Percentiles rank a stretch among this genome's conserved stretches.
Evolutionary conservation across 2,113 vertebrate species (phyloP).

Genomic region (Seriola aureovittata): DNA sequence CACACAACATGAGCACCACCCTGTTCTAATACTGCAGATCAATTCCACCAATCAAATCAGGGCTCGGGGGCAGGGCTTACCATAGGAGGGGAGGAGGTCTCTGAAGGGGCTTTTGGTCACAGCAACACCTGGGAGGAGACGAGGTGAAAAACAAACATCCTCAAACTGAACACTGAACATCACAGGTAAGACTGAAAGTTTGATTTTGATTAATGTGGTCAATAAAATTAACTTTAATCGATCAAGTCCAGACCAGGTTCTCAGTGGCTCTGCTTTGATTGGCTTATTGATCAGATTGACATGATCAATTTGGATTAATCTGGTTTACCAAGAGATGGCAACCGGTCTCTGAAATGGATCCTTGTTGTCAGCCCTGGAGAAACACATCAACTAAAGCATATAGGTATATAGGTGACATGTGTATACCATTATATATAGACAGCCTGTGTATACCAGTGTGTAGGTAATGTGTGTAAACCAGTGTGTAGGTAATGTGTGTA

Average conservation of each 20-base stretch:
- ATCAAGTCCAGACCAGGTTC: not conserved
- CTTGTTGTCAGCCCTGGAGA: conserved; percentile 62
- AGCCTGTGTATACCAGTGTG: not conserved
- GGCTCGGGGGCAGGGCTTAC: conserved; percentile 37
- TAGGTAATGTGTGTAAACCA: not conserved
- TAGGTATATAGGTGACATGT: not conserved
- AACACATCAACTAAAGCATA: conserved; percentile 8
- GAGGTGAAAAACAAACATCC: not conserved
- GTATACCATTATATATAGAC: not conserved
- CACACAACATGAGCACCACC: not conserved
- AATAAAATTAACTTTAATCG: too few relatives aligned
- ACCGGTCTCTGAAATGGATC: conserved; percentile 74
- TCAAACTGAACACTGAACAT: not conserved
- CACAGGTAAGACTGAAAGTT: not conserved
- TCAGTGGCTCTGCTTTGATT: not conserved
- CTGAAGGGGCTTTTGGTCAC: conserved; percentile 67
- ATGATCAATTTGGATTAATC: conserved; percentile 4
- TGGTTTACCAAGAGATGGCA: conserved; percentile 78
- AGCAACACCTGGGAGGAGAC: conserved; percentile 66
- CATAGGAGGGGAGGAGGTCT: conserved; percentile 70
- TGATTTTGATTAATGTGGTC: not conserved
- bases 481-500: not conserved
- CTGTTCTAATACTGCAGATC: not conserved
- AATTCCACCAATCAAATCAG: not conserved
- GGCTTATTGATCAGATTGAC: not conserved